Conservation (phyloP, 1,140 invertebrate species). For the Ridgeia piscesae region DNA sequence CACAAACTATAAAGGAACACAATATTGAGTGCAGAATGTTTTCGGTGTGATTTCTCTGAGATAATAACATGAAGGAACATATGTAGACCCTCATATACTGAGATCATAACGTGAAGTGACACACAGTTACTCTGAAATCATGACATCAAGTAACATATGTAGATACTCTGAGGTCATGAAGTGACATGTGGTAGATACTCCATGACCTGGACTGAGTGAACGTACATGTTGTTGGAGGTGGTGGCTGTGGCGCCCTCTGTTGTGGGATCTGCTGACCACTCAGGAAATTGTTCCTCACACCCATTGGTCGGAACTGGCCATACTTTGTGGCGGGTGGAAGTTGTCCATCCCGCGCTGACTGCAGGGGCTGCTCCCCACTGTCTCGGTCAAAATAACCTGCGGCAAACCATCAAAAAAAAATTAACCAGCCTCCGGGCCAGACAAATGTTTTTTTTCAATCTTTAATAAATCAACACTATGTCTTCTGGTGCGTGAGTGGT, state of each 20-base stretch:
- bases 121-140: too few species aligned
- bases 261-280: slow-evolving; percentile 15
- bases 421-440: too few species aligned
- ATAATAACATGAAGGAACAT: too few species aligned
- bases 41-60: too few species aligned
- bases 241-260: not conserved
- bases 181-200: not conserved
- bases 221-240: not conserved
- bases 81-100: too few species aligned
- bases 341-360: not conserved
- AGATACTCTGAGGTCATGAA: too few species aligned
- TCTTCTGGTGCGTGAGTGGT: too few species aligned
- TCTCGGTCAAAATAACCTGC: not conserved
- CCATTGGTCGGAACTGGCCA: slow-evolving; percentile 10
- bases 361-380: not conserved
- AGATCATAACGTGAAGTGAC: too few species aligned
- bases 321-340: not conserved
- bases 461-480: too few species aligned
- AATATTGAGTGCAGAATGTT: not conserved
- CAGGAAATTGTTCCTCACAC: slow-evolving; percentile 4
- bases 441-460: too few species aligned
- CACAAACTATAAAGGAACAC: not conserved
- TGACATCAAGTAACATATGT: too few species aligned
- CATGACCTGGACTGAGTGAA: not conserved
- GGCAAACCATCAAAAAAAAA: not conserved